Conservation (phyloP, 2,797 vertebrate genomes). For the Masticophis lateralis region DNA sequence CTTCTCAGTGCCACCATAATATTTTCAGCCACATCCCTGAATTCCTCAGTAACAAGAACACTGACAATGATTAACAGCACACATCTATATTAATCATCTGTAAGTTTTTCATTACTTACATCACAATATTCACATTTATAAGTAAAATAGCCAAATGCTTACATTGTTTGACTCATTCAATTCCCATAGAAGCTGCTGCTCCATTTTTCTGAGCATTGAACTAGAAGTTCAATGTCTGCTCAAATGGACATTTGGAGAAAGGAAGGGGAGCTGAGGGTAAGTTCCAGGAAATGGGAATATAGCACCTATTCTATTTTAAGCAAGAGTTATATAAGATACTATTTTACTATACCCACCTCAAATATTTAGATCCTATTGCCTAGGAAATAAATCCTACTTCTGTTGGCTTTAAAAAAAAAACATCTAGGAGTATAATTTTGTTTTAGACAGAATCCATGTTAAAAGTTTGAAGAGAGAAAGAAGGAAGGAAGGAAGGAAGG, state of each 20-base stretch:
- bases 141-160: background rate
- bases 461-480: background rate
- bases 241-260: background rate
- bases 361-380: background rate
- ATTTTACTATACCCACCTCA: background rate
- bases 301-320: background rate
- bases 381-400: background rate
- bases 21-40: background rate
- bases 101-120: background rate
- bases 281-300: background rate
- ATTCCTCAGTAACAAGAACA: background rate
- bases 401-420: background rate
- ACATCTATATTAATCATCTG: background rate
- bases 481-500: no score
- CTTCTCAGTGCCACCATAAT: background rate
- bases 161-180: background rate
- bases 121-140: background rate
- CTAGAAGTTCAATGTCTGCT: background rate
- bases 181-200: background rate
- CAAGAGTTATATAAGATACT: background rate
- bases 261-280: background rate
- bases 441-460: background rate
- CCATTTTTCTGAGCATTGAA: background rate
- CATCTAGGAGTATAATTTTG: background rate
- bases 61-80: background rate